Evolutionary conservation across 2,888 invertebrate genomes (phyloP), one percentile per base, ranked within the genome.

Genomic region (Syrista parreyssii): DNA sequence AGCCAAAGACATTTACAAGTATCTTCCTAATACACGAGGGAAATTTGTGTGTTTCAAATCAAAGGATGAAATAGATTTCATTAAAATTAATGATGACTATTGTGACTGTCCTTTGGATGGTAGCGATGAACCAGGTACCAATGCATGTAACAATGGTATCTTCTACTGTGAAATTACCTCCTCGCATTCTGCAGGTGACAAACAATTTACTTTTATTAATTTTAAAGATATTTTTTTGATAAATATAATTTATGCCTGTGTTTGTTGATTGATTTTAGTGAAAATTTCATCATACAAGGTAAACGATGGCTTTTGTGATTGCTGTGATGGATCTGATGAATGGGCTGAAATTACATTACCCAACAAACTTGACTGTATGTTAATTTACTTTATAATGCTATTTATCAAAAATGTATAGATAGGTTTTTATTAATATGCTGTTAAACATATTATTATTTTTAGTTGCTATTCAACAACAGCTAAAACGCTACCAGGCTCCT

Each of bases 221-320:
- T 92, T 84, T 87, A 87, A 77, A 91, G 23, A 92, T 36, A 81
- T 87, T 68, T 71, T 3, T 35, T 35, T 77, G 35, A 68, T 0
- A 31, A 15, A 71, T 40, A 12, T 32, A 72, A 76, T 76, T 75
- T 35, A 55, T 34, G 11, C 11, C 36, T 55, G 73, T 34, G n/a
- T 74, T 68, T 73, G 15, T 78, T 77, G 12, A 55, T 73, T 78
- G 12, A 72, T 76, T 77, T 73, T 1, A 88, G 92, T 92, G 82
- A 86, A 79, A 78, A 93, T 97, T 84, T 94, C 96, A 12, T 96
- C 98, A 1, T 95, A 95, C 82, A 93, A 96, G 89, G 96, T 99
- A 0, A 98, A 98, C 92, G 98, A 99, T 93, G 97, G 97, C 11
- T 95, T 98, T 83, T 98, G 98, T 93, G 98, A 98, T 91, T 98